These are phyloP conservation scores for Cirrhinus molitorella DNA, from an alignment of 2,797 vertebrate species.

Conservation along the genomic window DNA sequence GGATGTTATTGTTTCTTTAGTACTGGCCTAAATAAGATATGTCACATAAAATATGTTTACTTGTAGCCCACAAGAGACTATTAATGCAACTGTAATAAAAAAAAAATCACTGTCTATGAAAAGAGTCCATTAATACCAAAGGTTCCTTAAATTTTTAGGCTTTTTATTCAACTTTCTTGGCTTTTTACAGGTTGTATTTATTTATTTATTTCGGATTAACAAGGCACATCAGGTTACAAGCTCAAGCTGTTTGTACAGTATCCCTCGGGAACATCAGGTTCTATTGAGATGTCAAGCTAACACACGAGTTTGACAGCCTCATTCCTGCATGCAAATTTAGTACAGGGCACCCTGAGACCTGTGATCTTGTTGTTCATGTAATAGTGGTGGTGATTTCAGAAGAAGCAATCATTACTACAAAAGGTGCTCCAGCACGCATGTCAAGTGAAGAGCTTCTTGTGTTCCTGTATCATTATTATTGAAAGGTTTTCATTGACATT, in stretches of 20 bases:
- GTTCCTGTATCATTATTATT: conserved; percentile 31
- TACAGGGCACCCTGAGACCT: conserved; percentile 26
- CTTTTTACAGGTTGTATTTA: conserved; percentile 4
- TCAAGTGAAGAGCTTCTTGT: conserved; percentile 11
- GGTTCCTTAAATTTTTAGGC: conserved; percentile 30
- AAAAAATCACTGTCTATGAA: background rate
- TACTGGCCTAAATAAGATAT: too few species aligned
- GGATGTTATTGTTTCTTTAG: too few species aligned
- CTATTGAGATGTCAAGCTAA: conserved; percentile 19
- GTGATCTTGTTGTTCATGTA: conserved; percentile 44
- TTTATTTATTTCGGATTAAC: conserved; percentile 25
- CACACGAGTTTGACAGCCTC: conserved; percentile 14
- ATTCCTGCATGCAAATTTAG: conserved; percentile 42
- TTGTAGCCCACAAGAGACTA: too few species aligned
- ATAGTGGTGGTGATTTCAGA: conserved; percentile 41
- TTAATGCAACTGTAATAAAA: too few species aligned
- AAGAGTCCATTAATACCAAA: conserved; percentile 4
- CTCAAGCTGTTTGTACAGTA: conserved; percentile 36
- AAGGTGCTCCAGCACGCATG: conserved; percentile 23
- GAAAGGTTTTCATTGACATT: conserved; percentile 52
- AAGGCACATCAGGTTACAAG: conserved; percentile 17
- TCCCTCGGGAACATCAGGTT: conserved; percentile 28
- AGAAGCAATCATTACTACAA: conserved; percentile 46
- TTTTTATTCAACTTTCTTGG: background rate
- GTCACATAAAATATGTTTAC: too few species aligned